A percentile compares a stretch with the other conserved stretches of the same genome.
phyloP scores from a whole-genome alignment of 2,797 vertebrate genomes.

The Merluccius polli region DNA sequence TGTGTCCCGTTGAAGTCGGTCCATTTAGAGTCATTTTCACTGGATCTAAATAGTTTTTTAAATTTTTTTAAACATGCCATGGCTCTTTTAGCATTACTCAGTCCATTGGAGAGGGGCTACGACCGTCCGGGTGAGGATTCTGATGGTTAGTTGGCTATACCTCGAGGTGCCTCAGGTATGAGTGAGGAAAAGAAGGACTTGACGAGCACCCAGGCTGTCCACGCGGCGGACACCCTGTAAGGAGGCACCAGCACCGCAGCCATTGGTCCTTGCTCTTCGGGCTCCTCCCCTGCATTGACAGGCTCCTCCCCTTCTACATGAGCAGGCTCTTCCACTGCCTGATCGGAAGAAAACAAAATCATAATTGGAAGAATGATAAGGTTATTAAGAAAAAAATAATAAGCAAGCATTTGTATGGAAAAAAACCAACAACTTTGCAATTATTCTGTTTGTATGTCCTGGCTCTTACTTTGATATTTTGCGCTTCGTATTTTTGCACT shows the following conservation, averaged over 20 bases:
- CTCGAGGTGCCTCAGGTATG: conserved; percentile 83
- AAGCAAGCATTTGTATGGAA: too few species aligned
- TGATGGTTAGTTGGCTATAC: conserved; percentile 67
- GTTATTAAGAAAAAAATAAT: neutral
- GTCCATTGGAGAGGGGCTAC: neutral
- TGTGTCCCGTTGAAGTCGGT: neutral
- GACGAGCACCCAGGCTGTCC: conserved; percentile 89
- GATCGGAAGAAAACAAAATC: neutral
- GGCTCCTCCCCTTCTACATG: conserved; percentile 34
- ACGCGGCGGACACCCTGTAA: conserved; percentile 67
- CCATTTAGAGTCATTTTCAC: neutral
- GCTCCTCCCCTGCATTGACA: conserved; percentile 33
- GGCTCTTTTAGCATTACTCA: neutral
- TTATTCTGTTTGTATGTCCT: too few species aligned
- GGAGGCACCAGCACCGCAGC: conserved; percentile 57
- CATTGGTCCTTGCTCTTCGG: conserved; percentile 34
- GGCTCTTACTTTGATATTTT: too few species aligned
- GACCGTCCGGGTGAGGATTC: neutral
- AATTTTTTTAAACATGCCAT: neutral
- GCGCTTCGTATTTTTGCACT: too few species aligned
- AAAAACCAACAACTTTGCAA: too few species aligned
- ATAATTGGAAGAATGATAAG: neutral
- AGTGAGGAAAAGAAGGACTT: conserved; percentile 94
- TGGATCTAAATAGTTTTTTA: neutral
- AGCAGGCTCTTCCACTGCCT: conserved; percentile 39